Conservation (phyloP, 2,888 invertebrate species). For the Netelia inedita region DNA sequence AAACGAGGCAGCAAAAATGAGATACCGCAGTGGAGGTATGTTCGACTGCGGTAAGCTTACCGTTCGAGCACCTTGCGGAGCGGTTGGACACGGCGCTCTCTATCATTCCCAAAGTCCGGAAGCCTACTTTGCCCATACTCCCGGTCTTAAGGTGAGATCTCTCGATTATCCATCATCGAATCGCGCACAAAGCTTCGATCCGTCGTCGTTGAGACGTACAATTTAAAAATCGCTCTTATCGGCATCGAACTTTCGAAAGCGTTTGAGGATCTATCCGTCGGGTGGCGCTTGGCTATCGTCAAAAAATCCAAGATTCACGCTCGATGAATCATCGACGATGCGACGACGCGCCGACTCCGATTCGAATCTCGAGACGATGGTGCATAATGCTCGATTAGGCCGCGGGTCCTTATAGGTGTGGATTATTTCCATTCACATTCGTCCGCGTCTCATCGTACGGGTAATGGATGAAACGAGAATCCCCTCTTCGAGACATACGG, state of each 20-base stretch:
- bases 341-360: neutral
- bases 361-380: neutral
- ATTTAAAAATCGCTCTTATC: no score
- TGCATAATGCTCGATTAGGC: slow-evolving; percentile 31
- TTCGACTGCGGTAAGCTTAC: slow-evolving; percentile 97
- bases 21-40: slow-evolving; percentile 96
- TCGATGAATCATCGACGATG: slow-evolving; percentile 5
- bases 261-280: neutral
- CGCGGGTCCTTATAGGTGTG: slow-evolving; percentile 20
- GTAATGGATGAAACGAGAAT: slow-evolving; percentile 48
- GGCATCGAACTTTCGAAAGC: neutral
- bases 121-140: slow-evolving; percentile 98
- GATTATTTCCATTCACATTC: slow-evolving; percentile 50
- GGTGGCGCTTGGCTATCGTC: neutral
- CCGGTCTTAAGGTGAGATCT: slow-evolving; percentile 92
- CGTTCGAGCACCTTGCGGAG: slow-evolving; percentile 96
- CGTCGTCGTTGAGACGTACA: no score
- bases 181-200: no score
- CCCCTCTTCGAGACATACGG: slow-evolving; percentile 7
- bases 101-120: slow-evolving; percentile 99
- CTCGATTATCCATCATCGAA: neutral
- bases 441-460: slow-evolving; percentile 18
- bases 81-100: slow-evolving; percentile 98
- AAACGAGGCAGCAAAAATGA: slow-evolving; percentile 97
- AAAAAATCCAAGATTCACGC: neutral